These are phyloP conservation scores for Phataginus tricuspis DNA, from an alignment of 2,797 vertebrate species.

Conservation along the genomic window DNA sequence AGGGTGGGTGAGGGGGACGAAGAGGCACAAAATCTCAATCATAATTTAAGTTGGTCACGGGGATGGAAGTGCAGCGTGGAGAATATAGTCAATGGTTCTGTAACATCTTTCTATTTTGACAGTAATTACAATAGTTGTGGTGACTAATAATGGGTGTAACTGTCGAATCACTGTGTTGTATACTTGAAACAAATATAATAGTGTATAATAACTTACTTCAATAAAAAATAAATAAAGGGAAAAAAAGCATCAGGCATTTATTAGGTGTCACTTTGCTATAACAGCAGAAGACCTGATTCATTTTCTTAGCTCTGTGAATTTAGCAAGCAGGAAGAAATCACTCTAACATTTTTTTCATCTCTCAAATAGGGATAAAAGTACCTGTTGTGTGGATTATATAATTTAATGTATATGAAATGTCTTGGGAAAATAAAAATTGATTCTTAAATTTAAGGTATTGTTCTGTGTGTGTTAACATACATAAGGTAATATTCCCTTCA, in stretches of 20 bases:
- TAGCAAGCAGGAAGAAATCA: background rate
- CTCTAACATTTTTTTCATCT: background rate
- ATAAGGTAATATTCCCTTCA: background rate
- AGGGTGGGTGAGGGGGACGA: too few species aligned
- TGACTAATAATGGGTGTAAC: too few species aligned
- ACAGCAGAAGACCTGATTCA: background rate
- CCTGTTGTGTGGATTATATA: background rate
- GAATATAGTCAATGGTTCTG: too few species aligned
- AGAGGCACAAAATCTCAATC: too few species aligned
- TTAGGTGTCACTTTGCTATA: background rate
- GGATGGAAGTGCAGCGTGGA: too few species aligned
- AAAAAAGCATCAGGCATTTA: background rate
- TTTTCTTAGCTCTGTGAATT: background rate
- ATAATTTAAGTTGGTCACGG: too few species aligned
- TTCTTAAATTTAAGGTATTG: background rate
- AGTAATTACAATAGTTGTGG: too few species aligned
- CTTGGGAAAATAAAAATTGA: slow-evolving; percentile 12
- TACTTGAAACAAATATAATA: too few species aligned
- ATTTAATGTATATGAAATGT: background rate
- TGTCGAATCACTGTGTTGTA: too few species aligned
- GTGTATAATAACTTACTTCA: too few species aligned
- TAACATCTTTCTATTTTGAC: too few species aligned
- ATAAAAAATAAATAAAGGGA: too few species aligned
- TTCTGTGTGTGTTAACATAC: background rate
- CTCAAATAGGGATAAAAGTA: background rate